Evolutionary conservation across 2,888 invertebrate genomes (phyloP), one percentile per base, ranked within the genome.

Genomic region (Drosophila gaucha): DNA sequence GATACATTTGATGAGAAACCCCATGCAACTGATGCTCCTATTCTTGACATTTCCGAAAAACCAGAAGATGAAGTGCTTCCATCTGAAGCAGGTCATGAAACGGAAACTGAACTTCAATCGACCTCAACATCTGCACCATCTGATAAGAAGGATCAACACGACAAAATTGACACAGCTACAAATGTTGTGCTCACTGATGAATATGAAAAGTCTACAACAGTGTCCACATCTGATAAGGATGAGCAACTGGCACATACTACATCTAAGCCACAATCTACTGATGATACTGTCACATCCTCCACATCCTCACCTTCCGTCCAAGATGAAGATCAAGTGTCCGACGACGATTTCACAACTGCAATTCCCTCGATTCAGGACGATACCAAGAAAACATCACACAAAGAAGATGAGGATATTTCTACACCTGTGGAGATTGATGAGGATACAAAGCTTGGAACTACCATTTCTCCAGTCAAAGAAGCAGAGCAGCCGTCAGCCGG

Each of bases 181-280:
- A 64, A 52, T 28, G 33, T 31, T 55, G 35, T n/a, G 3, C n/a
- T 41, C 16, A 24, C 18, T 43, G 50, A 43, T 10, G 55, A 69
- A 30, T 52, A 51, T 6, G 41, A 39, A 26, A 3, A 14, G 9
- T 16, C 54, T 24, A 62, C 82, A n/a, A 78, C 80, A 6, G 78
- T 63, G 5, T 24, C 64, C 4, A 44, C 58, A 14, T 16, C 67
- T 5, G 62, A 54, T 10, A 35, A 49, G n/a, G 35, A 30, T 12
- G 79, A 62, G 3, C 31, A 58, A n/a, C 39, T 55, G 16, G 44
- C 22, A n/a, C 18, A 36, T 10, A 6, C 56, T 14, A 65, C 68
- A 1, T n/a, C 26, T 1, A 39, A 36, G 14, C 59, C 70, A 10
- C 46, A 62, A 38, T 18, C 39, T 14, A 30, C 75, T 6, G 50